Percentiles rank a stretch among this genome's conserved stretches.
phyloP scores from a whole-genome alignment of 2,888 invertebrate genomes.

The Drosophila affinis region DNA sequence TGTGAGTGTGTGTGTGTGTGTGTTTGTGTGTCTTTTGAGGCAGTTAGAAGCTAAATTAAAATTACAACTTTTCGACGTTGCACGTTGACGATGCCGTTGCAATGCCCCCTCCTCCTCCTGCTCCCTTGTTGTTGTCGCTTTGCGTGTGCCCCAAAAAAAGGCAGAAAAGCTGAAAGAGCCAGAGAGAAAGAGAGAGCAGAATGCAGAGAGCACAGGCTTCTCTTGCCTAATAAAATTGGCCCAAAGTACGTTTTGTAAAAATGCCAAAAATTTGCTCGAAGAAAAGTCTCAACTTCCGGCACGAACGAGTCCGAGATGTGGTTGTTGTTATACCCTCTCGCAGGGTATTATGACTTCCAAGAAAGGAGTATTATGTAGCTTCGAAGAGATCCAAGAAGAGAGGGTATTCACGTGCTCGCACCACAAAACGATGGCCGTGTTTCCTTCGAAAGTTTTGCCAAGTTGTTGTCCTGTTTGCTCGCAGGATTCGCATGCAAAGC shows the following conservation, averaged over 20 bases:
- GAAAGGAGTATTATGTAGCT: too few species aligned
- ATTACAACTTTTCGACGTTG: slow-evolving; percentile 52
- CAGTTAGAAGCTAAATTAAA: slow-evolving; percentile 56
- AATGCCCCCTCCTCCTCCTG: not conserved
- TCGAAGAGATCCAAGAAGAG: too few species aligned
- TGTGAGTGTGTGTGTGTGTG: slow-evolving; percentile 1
- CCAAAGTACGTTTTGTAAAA: slow-evolving; percentile 72
- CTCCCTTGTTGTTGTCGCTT: slow-evolving; percentile 14
- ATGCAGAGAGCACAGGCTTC: slow-evolving; percentile 3
- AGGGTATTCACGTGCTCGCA: not conserved
- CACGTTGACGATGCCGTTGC: slow-evolving; percentile 42
- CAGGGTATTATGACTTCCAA: slow-evolving; percentile 3
- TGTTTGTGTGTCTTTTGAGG: slow-evolving; percentile 35
- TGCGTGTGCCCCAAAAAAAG: slow-evolving; percentile 50
- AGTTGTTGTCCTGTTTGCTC: slow-evolving; percentile 38
- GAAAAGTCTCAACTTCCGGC: slow-evolving; percentile 70
- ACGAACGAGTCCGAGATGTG: slow-evolving; percentile 36
- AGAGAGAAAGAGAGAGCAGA: not conserved
- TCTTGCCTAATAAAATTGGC: slow-evolving; percentile 67
- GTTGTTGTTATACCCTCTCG: slow-evolving; percentile 8
- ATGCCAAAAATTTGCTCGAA: slow-evolving; percentile 67
- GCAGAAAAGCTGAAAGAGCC: slow-evolving; percentile 3
- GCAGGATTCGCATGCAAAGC: slow-evolving; percentile 57
- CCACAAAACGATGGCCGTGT: not conserved
- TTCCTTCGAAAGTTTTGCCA: not conserved